Base-by-base conservation (phyloP, 2,888 invertebrate genomes). In the Pilophorus perplexus region DNA sequence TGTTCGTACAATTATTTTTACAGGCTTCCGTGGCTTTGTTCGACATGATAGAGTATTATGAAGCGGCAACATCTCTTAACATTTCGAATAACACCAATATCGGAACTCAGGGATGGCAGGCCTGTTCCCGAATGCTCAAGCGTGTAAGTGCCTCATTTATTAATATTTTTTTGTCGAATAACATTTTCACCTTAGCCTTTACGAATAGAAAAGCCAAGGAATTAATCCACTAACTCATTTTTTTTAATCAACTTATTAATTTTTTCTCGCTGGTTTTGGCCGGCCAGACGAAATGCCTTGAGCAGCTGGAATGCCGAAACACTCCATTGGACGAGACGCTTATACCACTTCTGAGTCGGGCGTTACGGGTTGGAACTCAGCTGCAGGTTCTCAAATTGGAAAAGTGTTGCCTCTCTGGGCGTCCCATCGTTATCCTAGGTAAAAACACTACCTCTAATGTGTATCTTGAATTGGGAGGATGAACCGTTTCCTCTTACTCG, bases 31-130 rank as follows among this genome's bases (percentile, higher is more conserved):
- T 89, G 73, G 88, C 90, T 44, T 77, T 94, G 62, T 93, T 91
- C 76, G 93, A 94, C 77, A 93, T 93, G 89, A 83, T 93, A 70
- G 93, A 94, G 76, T 94, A 90, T 77, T 94, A 94, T 77, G 93
- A 93, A 76, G 90, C 92, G 46, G 84, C 89, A 1, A 80, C 83
- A 0, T 82, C 85, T 71, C 78, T 94, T 69, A 87, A 88, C 75
- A 85, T 94, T 70, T 86, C 87, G 28, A 86, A 85, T 57, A 92
- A 91, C 76, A 80, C 85, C 67, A 82, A 82, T 72, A 88, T 92
- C 76, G 87, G 88, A 64, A 80, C 83, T 48, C 80, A 89, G 42
- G 93, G 92, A 8, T 93, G 93, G 92, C 87, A 88, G 75, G 86
- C 90, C 0, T 90, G 90, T 71, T 84, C 87, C 28, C 81, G 86